Conservation (phyloP, 2,113 vertebrate genomes). For the Gopherus evgoodei region DNA sequence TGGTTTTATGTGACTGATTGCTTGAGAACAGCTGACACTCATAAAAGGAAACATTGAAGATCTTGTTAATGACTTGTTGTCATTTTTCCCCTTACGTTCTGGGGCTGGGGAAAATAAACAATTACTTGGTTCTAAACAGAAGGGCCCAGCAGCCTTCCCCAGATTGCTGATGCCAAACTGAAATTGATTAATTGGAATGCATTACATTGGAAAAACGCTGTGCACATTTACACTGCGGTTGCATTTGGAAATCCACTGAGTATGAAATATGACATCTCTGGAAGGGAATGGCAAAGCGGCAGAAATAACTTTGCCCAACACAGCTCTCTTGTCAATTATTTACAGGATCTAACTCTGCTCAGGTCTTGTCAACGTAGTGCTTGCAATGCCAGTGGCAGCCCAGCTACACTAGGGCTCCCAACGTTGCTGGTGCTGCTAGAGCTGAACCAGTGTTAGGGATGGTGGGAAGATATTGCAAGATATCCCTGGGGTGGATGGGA, state of each 20-base stretch:
- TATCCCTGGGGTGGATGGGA: not conserved
- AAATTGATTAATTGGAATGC: constrained; percentile 11
- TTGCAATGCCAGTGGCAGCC: not conserved
- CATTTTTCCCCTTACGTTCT: constrained; percentile 37
- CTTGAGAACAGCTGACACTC: constrained; percentile 58
- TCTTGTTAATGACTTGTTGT: constrained; percentile 61
- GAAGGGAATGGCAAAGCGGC: not conserved
- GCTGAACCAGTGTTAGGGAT: not conserved
- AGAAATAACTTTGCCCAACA: not conserved
- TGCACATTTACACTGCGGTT: accelerated
- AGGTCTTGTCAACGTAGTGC: not conserved
- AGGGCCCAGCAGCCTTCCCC: not conserved
- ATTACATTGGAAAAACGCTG: not conserved
- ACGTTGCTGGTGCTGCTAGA: accelerated
- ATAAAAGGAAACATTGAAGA: constrained; percentile 50
- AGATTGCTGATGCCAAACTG: not conserved
- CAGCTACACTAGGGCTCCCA: not conserved
- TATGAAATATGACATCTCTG: constrained; percentile 3
- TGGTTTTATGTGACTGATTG: constrained; percentile 50
- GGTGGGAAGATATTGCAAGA: not conserved
- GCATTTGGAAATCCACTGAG: not conserved
- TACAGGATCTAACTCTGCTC: not conserved
- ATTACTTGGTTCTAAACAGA: not conserved
- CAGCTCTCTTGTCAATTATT: not conserved
- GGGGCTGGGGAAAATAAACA: constrained; percentile 24